Base-by-base conservation (phyloP, 2,888 invertebrate genomes). In the Myopa testacea region DNA sequence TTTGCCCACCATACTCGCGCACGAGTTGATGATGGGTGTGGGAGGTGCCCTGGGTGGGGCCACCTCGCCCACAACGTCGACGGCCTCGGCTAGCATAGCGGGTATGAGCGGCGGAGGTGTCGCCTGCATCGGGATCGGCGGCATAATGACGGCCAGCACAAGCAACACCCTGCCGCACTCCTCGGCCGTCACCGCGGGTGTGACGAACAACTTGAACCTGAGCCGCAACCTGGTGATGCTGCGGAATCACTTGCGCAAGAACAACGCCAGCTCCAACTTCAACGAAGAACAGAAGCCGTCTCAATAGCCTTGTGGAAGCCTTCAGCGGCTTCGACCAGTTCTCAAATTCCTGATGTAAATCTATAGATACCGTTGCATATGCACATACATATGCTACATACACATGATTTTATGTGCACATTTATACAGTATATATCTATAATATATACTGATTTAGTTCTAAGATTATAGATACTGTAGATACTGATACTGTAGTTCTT, bases 1-100 rank as follows among this genome's bases (percentile, higher is more conserved):
- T 87, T 88, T 89, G 86, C 89, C 89, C 79, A 88, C 88, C 82
- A 88, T 89, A 83, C 87, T 88, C 82, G 88, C 89, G 85, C 88
- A 88, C 82, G 88, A 88, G 83, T 81, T 88, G 83, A 82, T 86
- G 78, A 83, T 87, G 80, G 86, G 86, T 80, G 87, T 85, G 76
- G 84, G 82, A 34, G 81, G 82, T 26, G 82, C 79, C 4, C 72
- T 82, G 71, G 80, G 83, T 75, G 84, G 86, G 16, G 85, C 85
- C 75, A 85, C 84, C 14, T 86, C 86, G 60, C 86, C 86, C 75
- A 87, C 86, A 63, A 84, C 86, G n/a, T 86, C 86, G 55, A 84
- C 84, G 52, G 85, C 85, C 12, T 85, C 86, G 78, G 83, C 83
- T 62, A 82, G 82, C 69, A 77, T 82, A 75, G 80, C 81, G 63